These are phyloP conservation scores for Gastrophysa polygoni DNA, from an alignment of 2,888 invertebrate species.

Conservation along the genomic window DNA sequence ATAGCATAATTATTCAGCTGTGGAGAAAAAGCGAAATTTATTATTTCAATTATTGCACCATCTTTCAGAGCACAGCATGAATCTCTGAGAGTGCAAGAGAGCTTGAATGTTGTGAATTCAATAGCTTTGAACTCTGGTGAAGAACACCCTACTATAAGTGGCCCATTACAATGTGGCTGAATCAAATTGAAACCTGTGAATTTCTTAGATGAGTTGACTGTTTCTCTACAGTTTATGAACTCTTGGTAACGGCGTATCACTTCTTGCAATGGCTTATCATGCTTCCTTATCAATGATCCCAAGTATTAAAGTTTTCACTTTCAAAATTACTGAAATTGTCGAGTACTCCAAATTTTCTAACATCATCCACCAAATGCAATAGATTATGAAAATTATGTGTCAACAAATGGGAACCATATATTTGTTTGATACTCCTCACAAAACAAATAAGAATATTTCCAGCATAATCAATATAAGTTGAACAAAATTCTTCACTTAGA, in stretches of 20 bases:
- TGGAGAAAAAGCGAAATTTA: slow-evolving; percentile 5
- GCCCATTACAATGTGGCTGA: slow-evolving; percentile 8
- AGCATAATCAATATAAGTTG: slow-evolving; percentile 7
- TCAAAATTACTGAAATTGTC: slow-evolving; percentile 13
- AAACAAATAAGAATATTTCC: slow-evolving; percentile 10
- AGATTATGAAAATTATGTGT: slow-evolving; percentile 8
- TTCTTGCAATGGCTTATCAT: slow-evolving; percentile 9
- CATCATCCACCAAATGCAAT: slow-evolving; percentile 13
- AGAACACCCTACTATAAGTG: slow-evolving; percentile 9
- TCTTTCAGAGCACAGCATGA: slow-evolving; percentile 5
- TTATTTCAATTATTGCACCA: slow-evolving; percentile 10
- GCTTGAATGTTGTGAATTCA: slow-evolving; percentile 2
- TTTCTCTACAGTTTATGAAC: slow-evolving; percentile 2
- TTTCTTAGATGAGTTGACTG: slow-evolving; percentile 1
- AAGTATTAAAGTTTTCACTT: slow-evolving; percentile 7
- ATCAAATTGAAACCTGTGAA: slow-evolving; percentile 7
- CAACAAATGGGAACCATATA: slow-evolving; percentile 10
- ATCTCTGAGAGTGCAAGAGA: slow-evolving; percentile 7
- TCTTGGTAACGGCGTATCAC: slow-evolving; percentile 11
- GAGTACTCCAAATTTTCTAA: slow-evolving; percentile 4
- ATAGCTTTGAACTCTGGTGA: slow-evolving; percentile 2
- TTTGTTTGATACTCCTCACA: slow-evolving; percentile 10
- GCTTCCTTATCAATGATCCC: slow-evolving; percentile 5
- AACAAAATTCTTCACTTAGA: slow-evolving; percentile 4
- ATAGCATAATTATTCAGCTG: slow-evolving; percentile 5